phyloP scores from a whole-genome alignment of 1,140 invertebrate genomes.

The Procambarus virginalis region DNA sequence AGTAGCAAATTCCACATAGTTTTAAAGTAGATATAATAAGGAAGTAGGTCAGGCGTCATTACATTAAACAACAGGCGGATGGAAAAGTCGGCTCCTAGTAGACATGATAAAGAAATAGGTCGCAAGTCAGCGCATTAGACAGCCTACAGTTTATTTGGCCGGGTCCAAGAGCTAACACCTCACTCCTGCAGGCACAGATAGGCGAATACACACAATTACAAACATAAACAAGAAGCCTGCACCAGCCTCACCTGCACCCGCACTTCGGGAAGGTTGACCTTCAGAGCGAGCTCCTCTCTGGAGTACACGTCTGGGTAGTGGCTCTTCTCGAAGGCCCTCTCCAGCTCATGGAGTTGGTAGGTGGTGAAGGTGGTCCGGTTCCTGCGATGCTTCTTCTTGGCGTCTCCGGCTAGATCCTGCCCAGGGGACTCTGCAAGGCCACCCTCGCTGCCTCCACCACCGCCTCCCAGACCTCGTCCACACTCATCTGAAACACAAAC shows the following conservation, averaged over 20 bases:
- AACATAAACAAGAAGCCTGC: too few relatives aligned
- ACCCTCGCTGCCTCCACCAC: not conserved
- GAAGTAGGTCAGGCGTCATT: too few relatives aligned
- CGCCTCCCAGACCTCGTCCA: not conserved
- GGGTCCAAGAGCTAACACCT: too few relatives aligned
- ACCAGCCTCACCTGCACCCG: conserved; percentile 73
- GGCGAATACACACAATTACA: too few relatives aligned
- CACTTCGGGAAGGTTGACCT: conserved; percentile 98
- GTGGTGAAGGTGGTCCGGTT: conserved; percentile 99
- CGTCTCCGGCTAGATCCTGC: conserved; percentile 33
- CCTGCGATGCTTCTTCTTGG: conserved; percentile 89
- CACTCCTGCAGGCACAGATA: too few relatives aligned
- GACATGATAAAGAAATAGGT: too few relatives aligned
- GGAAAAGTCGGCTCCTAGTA: too few relatives aligned
- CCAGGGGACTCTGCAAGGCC: not conserved
- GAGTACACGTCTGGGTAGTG: conserved; percentile 97
- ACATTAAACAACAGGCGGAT: too few relatives aligned
- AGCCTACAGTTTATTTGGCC: too few relatives aligned
- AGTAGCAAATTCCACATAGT: too few relatives aligned
- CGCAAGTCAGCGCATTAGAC: too few relatives aligned
- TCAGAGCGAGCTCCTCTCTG: conserved; percentile 94
- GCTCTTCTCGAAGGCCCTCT: conserved; percentile 78
- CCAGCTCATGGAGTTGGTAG: conserved; percentile 90
- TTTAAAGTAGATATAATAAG: too few relatives aligned
- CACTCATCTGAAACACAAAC: not conserved